phyloP scores from a whole-genome alignment of 2,113 vertebrate genomes.

The Ctenodactylus gundi region DNA sequence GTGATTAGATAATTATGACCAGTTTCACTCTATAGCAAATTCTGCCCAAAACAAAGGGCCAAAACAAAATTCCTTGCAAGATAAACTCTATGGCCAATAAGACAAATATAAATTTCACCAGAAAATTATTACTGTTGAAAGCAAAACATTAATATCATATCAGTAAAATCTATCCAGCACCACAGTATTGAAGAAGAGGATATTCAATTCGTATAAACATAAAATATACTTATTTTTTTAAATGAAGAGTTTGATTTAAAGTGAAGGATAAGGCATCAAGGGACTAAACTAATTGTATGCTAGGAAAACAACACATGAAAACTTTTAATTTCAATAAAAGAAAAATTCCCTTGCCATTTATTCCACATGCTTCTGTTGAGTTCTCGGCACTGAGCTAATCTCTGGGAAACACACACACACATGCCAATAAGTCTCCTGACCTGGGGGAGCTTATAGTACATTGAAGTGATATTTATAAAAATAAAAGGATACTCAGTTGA shows the following conservation, averaged over 20 bases:
- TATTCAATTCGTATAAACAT: background rate
- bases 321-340: background rate
- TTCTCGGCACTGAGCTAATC: background rate
- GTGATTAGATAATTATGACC: slow-evolving; percentile 30
- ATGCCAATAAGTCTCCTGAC: background rate
- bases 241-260: background rate
- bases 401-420: background rate
- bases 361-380: background rate
- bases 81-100: slow-evolving; percentile 35
- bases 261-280: background rate
- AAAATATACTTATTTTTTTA: background rate
- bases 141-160: background rate
- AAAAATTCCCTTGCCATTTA: background rate
- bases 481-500: background rate
- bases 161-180: background rate
- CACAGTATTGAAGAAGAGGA: background rate
- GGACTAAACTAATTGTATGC: background rate
- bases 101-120: background rate
- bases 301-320: slow-evolving; percentile 20
- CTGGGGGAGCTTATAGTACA: background rate
- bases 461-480: background rate
- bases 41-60: slow-evolving; percentile 26
- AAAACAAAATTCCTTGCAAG: slow-evolving; percentile 41
- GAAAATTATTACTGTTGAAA: slow-evolving; percentile 28
- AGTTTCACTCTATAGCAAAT: background rate